These are phyloP conservation scores for Mus caroli DNA, from an alignment of 2,797 vertebrate species.

Conservation along the genomic window DNA sequence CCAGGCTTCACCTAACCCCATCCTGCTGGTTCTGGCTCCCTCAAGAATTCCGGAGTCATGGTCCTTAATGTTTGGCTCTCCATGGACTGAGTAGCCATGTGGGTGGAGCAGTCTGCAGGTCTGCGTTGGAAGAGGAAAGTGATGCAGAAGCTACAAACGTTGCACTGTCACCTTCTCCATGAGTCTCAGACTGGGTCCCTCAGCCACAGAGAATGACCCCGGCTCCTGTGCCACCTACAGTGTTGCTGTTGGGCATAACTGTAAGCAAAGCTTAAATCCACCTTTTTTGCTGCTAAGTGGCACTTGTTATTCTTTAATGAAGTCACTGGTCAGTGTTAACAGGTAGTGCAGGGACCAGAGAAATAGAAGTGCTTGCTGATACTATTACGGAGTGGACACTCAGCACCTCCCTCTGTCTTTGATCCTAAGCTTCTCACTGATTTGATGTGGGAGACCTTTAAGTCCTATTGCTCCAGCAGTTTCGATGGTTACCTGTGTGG, in stretches of 20 bases:
- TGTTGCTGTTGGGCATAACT: neutral
- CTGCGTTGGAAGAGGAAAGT: neutral
- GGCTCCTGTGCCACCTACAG: neutral
- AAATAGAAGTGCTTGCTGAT: rapidly evolving
- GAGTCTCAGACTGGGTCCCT: neutral
- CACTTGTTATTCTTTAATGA: neutral
- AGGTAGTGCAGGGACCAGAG: neutral
- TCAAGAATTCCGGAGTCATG: neutral
- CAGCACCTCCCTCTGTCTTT: neutral
- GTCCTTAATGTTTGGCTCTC: neutral
- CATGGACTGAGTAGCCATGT: neutral
- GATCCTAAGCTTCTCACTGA: neutral
- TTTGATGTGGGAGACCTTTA: neutral
- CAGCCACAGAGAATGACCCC: neutral
- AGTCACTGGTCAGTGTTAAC: neutral
- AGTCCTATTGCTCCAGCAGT: neutral
- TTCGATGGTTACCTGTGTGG: neutral
- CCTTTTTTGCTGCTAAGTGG: neutral
- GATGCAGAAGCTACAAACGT: neutral
- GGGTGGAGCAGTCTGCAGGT: rapidly evolving
- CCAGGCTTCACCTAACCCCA: neutral
- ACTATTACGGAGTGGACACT: neutral
- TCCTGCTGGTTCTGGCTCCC: neutral
- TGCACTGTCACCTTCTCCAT: neutral
- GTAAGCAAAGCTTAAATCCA: neutral